Evolutionary conservation across 1,140 invertebrate species (phyloP).

Genomic region (Lethocerus indicus): DNA sequence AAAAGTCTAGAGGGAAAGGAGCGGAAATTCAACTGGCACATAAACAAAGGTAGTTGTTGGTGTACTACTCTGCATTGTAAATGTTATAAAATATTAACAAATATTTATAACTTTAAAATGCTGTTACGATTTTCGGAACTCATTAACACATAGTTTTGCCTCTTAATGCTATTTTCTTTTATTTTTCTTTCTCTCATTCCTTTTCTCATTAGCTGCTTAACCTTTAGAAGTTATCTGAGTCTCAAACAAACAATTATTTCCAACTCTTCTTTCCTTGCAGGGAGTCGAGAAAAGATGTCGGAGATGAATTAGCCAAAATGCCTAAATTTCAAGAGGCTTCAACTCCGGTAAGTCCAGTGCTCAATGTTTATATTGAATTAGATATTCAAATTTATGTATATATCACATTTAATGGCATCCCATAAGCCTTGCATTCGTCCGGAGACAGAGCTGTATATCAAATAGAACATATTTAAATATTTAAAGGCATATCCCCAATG

Average conservation of each 20-base stretch:
- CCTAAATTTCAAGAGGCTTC: conserved; percentile 13
- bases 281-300: conserved; percentile 8
- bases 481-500: too few species aligned
- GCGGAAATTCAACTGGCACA: not conserved
- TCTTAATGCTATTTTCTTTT: not conserved
- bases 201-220: too few species aligned
- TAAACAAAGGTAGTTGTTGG: conserved; percentile 1
- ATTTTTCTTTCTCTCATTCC: conserved; percentile 1
- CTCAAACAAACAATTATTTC: not conserved
- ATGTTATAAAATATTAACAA: not conserved
- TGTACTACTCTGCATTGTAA: not conserved
- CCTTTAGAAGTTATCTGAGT: too few species aligned
- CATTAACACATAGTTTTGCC: not conserved
- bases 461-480: too few species aligned
- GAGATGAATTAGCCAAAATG: conserved; percentile 14
- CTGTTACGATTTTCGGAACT: not conserved
- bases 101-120: not conserved
- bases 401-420: too few species aligned
- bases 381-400: conserved; percentile 4
- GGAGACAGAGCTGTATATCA: too few species aligned
- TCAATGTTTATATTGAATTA: not conserved
- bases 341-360: conserved; percentile 13
- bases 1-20: conserved; percentile 2
- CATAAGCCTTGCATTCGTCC: too few species aligned
- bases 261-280: conserved; percentile 3